These are phyloP conservation scores for Epinotia bilunana DNA, from an alignment of 2,888 invertebrate species.

Conservation along the genomic window DNA sequence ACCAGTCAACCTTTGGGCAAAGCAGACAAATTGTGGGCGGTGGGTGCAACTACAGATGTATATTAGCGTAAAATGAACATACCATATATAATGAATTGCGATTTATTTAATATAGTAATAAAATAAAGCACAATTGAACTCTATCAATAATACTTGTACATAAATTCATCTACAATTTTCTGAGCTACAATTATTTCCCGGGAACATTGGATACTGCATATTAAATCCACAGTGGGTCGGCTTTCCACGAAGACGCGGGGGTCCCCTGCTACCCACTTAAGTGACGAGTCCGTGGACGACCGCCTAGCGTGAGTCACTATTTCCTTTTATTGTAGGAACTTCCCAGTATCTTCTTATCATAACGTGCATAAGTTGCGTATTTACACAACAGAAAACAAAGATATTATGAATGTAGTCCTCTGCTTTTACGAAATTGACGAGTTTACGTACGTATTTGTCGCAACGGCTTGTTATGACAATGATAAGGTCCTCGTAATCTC, in stretches of 20 bases:
- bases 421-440: conserved; percentile 91
- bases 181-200: no score
- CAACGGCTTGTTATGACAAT: conserved; percentile 77
- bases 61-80: no score
- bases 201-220: neutral
- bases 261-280: neutral
- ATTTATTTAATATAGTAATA: no score
- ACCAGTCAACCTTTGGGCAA: no score
- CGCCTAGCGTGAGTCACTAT: neutral
- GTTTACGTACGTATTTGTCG: conserved; percentile 85
- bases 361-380: neutral
- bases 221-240: neutral
- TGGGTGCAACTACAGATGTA: no score
- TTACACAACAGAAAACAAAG: neutral
- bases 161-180: no score
- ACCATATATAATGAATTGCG: no score
- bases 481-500: no score
- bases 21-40: no score
- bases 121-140: no score
- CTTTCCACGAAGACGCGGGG: neutral
- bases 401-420: conserved; percentile 85
- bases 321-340: neutral
- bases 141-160: no score
- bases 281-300: neutral
- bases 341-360: neutral